These are phyloP conservation scores for Epirrita christyi DNA, from an alignment of 2,888 invertebrate genomes.

Conservation along the genomic window DNA sequence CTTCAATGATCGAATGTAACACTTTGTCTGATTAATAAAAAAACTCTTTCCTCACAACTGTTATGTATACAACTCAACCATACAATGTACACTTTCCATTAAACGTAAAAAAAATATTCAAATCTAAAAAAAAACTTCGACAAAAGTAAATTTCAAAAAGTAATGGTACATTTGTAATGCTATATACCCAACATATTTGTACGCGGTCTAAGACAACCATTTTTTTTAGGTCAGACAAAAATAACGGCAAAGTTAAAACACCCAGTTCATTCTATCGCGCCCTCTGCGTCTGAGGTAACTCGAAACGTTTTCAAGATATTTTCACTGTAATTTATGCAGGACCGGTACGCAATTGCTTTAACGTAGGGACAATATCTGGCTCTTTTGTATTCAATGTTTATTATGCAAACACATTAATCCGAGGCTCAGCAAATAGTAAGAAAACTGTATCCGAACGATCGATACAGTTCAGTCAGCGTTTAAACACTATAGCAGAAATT, in stretches of 20 bases:
- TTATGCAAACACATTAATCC: slow-evolving; percentile 44
- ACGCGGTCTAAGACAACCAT: no score
- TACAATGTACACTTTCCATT: background rate
- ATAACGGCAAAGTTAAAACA: slow-evolving; percentile 30
- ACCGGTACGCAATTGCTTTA: slow-evolving; percentile 39
- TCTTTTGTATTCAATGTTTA: slow-evolving; percentile 44
- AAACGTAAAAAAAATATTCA: background rate
- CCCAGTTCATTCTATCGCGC: slow-evolving; percentile 24
- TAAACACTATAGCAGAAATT: slow-evolving; percentile 1
- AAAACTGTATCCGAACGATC: slow-evolving; percentile 21
- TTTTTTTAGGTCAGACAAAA: slow-evolving; percentile 20
- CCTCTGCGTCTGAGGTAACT: slow-evolving; percentile 28
- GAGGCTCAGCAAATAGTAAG: slow-evolving; percentile 35
- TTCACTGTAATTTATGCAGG: slow-evolving; percentile 41
- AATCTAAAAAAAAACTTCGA: no score
- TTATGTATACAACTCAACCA: background rate
- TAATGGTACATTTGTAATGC: no score
- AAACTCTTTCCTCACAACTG: background rate
- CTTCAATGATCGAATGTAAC: background rate
- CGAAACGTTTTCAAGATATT: slow-evolving; percentile 39
- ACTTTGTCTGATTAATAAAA: background rate
- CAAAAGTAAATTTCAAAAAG: no score
- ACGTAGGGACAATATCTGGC: slow-evolving; percentile 36
- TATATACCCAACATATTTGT: no score
- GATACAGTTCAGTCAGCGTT: slow-evolving; percentile 23